Conservation (phyloP, 2,888 invertebrate species). For the Xylophagus ater region DNA sequence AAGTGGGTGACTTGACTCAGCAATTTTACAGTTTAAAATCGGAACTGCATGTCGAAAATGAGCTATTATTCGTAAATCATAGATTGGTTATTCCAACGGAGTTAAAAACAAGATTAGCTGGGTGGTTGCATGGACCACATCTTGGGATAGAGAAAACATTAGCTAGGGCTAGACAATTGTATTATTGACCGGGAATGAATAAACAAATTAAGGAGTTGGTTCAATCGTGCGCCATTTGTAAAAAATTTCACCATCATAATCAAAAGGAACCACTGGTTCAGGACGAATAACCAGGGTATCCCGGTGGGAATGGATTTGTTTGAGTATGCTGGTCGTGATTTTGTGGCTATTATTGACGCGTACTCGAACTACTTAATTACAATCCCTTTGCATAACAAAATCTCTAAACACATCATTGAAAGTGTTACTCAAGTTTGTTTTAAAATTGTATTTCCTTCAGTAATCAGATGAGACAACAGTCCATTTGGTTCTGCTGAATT, state of each 20-base stretch:
- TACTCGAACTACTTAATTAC: constrained; percentile 13
- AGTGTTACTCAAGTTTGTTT: constrained; percentile 12
- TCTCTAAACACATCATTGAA: constrained; percentile 8
- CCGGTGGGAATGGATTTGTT: constrained; percentile 16
- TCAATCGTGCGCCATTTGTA: constrained; percentile 1
- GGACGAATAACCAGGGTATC: constrained; percentile 17
- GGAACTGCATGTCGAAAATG: constrained; percentile 9
- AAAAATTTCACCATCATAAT: constrained; percentile 15
- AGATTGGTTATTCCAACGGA: constrained; percentile 7
- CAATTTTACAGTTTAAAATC: constrained; percentile 10
- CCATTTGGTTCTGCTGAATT: constrained; percentile 15
- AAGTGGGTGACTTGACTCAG: constrained; percentile 9
- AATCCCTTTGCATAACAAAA: constrained; percentile 3
- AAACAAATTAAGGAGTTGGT: no score
- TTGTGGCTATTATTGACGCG: constrained; percentile 13
- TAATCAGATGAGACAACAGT: constrained; percentile 17
- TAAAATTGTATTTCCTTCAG: constrained; percentile 21
- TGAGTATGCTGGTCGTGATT: constrained; percentile 12
- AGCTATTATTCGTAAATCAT: constrained; percentile 1
- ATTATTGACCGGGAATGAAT: constrained; percentile 18
- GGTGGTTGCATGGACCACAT: constrained; percentile 13
- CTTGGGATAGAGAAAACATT: constrained; percentile 18
- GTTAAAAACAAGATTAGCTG: constrained; percentile 8
- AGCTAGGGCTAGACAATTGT: constrained; percentile 15
- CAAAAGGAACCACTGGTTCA: constrained; percentile 19